Base-by-base conservation (phyloP, 2,797 vertebrate species). In the Tinamus major region DNA sequence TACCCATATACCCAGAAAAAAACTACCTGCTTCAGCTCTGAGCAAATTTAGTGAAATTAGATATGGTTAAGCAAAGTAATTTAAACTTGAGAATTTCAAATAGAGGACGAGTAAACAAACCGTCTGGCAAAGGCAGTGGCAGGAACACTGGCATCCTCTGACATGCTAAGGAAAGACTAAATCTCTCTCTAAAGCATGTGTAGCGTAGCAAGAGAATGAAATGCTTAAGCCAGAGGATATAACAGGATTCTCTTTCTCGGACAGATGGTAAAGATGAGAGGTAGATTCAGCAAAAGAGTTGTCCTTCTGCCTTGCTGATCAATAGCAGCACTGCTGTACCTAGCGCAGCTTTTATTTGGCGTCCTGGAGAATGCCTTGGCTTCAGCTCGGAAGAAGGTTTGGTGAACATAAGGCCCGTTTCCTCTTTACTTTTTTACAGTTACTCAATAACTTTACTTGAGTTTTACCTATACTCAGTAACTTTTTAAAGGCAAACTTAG, bases 81-180 rank as follows among this genome's bases (percentile, higher is more conserved):
- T 79, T 90, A 79, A 87, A 85, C 23, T 17, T 53, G 41, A 17
- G 33, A 17, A 56, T 93, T 87, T 82, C 53, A 79, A 72, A 56
- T 58, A 48, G 20, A 35, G 6, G 3, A 10, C 49, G 24, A 61
- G 23, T 64, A 61, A 79, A 53, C 4, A 79, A 24, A 61, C 6
- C 56, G 48, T 6, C 31, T 61, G 55, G 15, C 35, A 35, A 59
- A 75, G 42, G 48, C 80, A 82, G 63, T 11, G 24, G 17, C 35
- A 46, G 41, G 82, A 84, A n/a, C 6, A 8, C 53, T 31, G 39
- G 8, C 16, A 71, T 35, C 13, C 17, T 37, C 58, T 75, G 59
- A 51, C 8, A 13, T 26, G 19, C 29, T 21, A 18, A 33, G 61
- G 69, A 64, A 76, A 23, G 29, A 13, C 35, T 31, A n/a, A 77